Conservation (phyloP, 2,888 invertebrate genomes). For the Megalurothrips usitatus region DNA sequence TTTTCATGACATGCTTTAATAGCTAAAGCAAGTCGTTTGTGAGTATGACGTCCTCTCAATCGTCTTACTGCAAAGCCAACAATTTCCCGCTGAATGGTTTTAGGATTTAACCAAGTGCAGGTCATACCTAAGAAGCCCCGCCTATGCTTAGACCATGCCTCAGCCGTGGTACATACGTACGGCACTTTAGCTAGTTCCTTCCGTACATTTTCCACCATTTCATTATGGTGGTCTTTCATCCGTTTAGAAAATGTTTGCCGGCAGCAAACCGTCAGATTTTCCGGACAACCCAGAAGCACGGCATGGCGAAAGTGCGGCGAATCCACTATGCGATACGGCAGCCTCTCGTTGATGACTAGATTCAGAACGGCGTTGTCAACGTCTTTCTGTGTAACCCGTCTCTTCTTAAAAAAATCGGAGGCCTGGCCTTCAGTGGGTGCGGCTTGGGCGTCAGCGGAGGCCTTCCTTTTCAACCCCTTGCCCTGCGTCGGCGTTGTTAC, state of each 20-base stretch:
- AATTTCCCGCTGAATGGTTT: conserved; percentile 30
- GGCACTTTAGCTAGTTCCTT: neutral
- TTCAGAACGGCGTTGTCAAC: neutral
- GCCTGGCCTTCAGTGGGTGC: neutral
- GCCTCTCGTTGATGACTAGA: neutral
- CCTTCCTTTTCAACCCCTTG: neutral
- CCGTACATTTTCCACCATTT: conserved; percentile 8
- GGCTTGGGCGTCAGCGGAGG: neutral
- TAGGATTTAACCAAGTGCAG: conserved; percentile 30
- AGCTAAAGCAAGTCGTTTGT: conserved; percentile 31
- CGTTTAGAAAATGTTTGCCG: neutral
- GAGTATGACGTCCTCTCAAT: conserved; percentile 28
- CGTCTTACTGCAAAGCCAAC: conserved; percentile 30
- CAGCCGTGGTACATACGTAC: conserved; percentile 33
- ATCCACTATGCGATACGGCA: neutral
- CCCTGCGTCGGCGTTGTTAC: neutral
- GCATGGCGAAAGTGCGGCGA: neutral
- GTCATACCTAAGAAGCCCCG: conserved; percentile 31
- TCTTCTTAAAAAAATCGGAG: neutral
- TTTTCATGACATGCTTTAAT: conserved; percentile 29
- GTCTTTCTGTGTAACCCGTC: neutral
- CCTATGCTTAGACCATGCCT: conserved; percentile 32
- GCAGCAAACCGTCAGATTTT: neutral
- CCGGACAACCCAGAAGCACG: neutral
- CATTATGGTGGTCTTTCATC: neutral